These are phyloP conservation scores for Cyanoderma ruficeps DNA, from an alignment of 2,113 vertebrate species.

Conservation along the genomic window DNA sequence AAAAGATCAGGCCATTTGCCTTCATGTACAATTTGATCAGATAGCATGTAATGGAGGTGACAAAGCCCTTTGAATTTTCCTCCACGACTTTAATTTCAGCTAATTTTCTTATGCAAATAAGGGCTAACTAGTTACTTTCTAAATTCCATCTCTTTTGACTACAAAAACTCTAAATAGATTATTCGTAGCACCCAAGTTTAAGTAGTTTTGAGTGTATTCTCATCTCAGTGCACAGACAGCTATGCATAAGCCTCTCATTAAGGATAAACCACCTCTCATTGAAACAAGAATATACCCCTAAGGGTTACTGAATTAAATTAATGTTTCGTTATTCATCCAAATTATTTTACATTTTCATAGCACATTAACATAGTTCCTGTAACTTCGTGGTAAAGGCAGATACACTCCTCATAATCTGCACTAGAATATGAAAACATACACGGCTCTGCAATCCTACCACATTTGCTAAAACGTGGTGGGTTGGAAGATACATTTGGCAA, in stretches of 20 bases:
- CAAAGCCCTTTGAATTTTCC: slow-evolving; percentile 25
- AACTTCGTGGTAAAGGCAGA: not conserved
- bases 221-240: slow-evolving; percentile 1
- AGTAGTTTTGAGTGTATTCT: slow-evolving; percentile 26
- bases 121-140: slow-evolving; percentile 6
- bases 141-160: slow-evolving; percentile 33
- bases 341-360: slow-evolving; percentile 24
- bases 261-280: slow-evolving; percentile 19
- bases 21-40: slow-evolving; percentile 32
- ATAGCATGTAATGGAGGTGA: slow-evolving; percentile 33
- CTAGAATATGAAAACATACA: not conserved
- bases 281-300: slow-evolving; percentile 17
- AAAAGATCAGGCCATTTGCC: not conserved
- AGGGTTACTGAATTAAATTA: slow-evolving; percentile 50
- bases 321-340: slow-evolving; percentile 3
- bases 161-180: slow-evolving; percentile 42
- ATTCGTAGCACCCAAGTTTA: not conserved
- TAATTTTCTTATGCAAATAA: slow-evolving; percentile 64
- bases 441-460: not conserved
- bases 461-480: not conserved
- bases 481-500: not conserved
- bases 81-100: not conserved
- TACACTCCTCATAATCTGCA: not conserved
- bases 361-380: not conserved
- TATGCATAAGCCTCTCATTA: slow-evolving; percentile 40